Evolutionary conservation across 1,140 invertebrate genomes (phyloP), one percentile per base, ranked within the genome.

Genomic region (Chironomus tepperi): DNA sequence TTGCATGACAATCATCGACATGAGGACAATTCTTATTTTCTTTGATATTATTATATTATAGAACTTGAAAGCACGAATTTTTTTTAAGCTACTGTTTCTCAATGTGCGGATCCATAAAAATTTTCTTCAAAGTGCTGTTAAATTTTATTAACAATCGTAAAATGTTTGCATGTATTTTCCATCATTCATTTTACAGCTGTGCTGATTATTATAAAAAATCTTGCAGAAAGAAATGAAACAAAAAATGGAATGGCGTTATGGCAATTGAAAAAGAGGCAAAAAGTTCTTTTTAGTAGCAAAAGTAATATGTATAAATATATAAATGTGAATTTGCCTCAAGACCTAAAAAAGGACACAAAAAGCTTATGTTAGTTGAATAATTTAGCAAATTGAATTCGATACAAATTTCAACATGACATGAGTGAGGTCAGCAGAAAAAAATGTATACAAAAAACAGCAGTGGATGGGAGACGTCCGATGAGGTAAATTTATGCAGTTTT

Each of bases 201-300:
- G 65, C 65, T 70, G 65, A 70, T 70, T 70, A 70, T 70, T 70
- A 70, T 70, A 70, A n/a, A 57, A 57, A 57, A 57, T n/a, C 47
- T 57, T 57, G 5, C 24, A 34, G 24, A 34, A 34, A 34, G n/a
- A 34, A 34, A 34, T 34, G 24, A 34, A 34, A 34, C 24, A 34
- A 34, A 34, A 34, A 34, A 34, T 34, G 24, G 5, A 34, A 34
- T 34, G 24, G 24, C 24, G 24, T 2, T 34, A 34, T 34, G 24
- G 24, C 24, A 34, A 34, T 34, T 34, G 24, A 34, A 34, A 34
- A 34, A 34, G 24, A 34, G 24, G 24, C 24, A 34, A 34, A 34
- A 34, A 34, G 24, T 34, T 34, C 24, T 34, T 34, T 34, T 34
- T 34, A 34, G 2, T 34, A 5, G 24, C 24, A 34, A 34, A 1